A percentile compares a stretch with the other conserved stretches of the same genome.
These are phyloP conservation scores for cattle (Bos taurus) DNA, from an alignment of 2,113 vertebrate genomes.

Conservation along the genomic window DNA sequence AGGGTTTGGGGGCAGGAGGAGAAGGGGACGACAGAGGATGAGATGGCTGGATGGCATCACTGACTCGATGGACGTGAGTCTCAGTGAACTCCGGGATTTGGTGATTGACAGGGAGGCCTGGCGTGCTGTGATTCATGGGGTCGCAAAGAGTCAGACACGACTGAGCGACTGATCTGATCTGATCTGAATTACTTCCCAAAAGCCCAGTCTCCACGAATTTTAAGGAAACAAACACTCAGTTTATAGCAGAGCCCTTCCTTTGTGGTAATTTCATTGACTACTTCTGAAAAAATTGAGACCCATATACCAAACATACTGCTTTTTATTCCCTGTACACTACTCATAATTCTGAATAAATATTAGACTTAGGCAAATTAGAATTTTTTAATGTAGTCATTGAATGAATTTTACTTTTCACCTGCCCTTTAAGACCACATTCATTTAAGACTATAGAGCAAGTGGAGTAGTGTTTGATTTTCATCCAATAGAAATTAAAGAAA, in stretches of 20 bases:
- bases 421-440: background rate
- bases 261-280: background rate
- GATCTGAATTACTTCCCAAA: background rate
- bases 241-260: background rate
- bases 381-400: background rate
- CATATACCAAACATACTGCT: background rate
- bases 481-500: background rate
- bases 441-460: background rate
- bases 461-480: background rate
- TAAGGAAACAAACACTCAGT: background rate
- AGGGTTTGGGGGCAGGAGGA: too few relatives aligned
- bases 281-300: background rate
- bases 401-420: background rate
- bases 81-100: too few relatives aligned
- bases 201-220: background rate
- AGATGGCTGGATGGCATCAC: too few relatives aligned
- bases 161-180: too few relatives aligned
- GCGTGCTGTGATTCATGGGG: too few relatives aligned
- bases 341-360: background rate
- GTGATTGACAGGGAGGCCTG: too few relatives aligned
- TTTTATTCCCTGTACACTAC: background rate
- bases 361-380: background rate
- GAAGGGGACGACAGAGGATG: too few relatives aligned
- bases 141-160: too few relatives aligned
- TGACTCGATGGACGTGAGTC: too few relatives aligned